These are phyloP conservation scores for Calliopsis andreniformis DNA, from an alignment of 1,140 invertebrate species.

Conservation along the genomic window DNA sequence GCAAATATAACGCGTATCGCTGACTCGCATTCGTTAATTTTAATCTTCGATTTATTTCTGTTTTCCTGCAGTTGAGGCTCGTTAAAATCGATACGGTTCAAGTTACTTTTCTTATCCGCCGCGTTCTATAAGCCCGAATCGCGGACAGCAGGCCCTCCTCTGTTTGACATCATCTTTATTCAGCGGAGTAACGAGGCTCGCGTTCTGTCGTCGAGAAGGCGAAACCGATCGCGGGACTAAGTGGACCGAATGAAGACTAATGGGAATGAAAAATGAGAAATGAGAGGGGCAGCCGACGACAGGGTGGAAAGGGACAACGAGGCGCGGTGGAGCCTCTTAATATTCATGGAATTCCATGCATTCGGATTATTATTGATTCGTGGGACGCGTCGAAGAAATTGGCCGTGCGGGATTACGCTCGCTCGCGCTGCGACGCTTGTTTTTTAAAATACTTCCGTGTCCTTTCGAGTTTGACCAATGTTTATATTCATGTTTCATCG, in stretches of 20 bases:
- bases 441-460: conserved; percentile 9
- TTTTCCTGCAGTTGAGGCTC: neutral
- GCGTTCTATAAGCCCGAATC: conserved; percentile 1
- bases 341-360: conserved; percentile 51
- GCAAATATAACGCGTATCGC: too few species aligned
- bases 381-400: conserved; percentile 42
- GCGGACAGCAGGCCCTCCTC: neutral
- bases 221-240: conserved; percentile 42
- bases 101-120: neutral
- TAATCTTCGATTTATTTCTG: conserved; percentile 12
- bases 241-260: conserved; percentile 50
- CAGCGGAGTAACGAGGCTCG: conserved; percentile 46
- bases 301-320: too few species aligned
- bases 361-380: conserved; percentile 52
- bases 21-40: conserved; percentile 21
- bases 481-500: neutral
- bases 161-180: conserved; percentile 36
- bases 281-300: neutral
- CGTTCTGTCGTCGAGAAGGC: conserved; percentile 43
- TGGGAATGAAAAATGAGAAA: conserved; percentile 51
- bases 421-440: neutral
- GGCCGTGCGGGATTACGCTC: conserved; percentile 33
- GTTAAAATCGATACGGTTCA: conserved; percentile 15
- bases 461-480: neutral
- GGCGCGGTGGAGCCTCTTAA: conserved; percentile 20